phyloP scores from a whole-genome alignment of 2,113 vertebrate genomes.

The Neogale vison region DNA sequence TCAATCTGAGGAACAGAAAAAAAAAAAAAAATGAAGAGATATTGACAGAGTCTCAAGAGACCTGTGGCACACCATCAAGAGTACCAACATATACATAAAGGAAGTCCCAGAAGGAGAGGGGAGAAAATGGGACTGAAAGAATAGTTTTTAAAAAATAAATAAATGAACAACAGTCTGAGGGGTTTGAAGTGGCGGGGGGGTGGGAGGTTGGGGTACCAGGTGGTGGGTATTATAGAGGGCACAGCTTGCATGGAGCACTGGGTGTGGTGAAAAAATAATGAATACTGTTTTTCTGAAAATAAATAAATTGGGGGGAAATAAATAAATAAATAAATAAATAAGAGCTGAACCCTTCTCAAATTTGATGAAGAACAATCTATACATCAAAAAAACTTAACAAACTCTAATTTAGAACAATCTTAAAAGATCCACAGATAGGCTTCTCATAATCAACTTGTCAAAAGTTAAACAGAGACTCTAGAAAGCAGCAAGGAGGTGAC shows the following conservation, averaged over 20 bases:
- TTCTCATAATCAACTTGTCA: not conserved
- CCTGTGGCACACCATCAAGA: not conserved
- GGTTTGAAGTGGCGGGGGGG: no score
- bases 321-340: not conserved
- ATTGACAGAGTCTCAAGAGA: not conserved
- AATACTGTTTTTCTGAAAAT: no score
- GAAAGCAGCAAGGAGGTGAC: not conserved
- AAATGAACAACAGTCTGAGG: no score
- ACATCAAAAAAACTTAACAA: not conserved
- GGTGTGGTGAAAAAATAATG: no score
- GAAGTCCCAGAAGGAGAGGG: not conserved
- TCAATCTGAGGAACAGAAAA: not conserved
- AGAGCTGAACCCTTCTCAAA: not conserved
- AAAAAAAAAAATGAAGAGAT: not conserved
- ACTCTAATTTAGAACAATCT: not conserved
- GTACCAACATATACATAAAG: not conserved
- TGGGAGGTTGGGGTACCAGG: no score
- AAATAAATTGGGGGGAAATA: no score
- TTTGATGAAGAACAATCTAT: not conserved
- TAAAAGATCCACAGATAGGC: not conserved
- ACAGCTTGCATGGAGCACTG: no score
- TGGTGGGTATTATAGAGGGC: no score
- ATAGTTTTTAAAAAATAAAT: not conserved
- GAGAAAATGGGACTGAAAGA: not conserved
- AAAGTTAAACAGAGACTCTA: not conserved